Evolutionary conservation across 2,113 vertebrate genomes (phyloP).

Genomic region (Forbesichthys papilliferus): DNA sequence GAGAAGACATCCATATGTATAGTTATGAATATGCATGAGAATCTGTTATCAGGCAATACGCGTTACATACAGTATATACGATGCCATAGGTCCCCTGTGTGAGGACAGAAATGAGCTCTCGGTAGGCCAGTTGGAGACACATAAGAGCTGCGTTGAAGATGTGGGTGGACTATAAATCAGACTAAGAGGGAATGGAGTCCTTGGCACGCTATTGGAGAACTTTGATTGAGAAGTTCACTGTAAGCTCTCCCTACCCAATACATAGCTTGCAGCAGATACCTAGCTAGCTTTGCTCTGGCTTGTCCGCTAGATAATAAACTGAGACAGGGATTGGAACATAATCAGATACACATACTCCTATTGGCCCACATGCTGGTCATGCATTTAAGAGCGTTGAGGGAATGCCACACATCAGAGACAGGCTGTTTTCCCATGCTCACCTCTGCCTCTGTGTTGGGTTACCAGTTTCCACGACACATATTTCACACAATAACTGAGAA

Average conservation of each 20-base stretch:
- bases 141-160: conserved; percentile 48
- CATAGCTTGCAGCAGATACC: no score
- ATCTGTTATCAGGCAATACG: conserved; percentile 73
- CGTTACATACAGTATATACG: conserved; percentile 61
- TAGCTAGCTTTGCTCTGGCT: no score
- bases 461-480: no score
- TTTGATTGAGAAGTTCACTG: conserved; percentile 63
- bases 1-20: conserved; percentile 75
- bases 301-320: neutral
- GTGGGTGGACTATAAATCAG: conserved; percentile 64
- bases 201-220: conserved; percentile 65
- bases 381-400: no score
- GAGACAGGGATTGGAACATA: neutral
- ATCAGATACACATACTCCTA: neutral
- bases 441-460: no score
- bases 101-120: conserved; percentile 69
- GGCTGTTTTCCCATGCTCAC: no score
- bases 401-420: no score
- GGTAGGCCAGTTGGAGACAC: conserved; percentile 62
- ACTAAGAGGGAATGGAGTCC: conserved; percentile 51
- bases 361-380: no score
- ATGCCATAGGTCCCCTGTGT: conserved; percentile 74
- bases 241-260: conserved; percentile 1
- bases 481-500: no score
- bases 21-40: conserved; percentile 80